A percentile compares a stretch with the other conserved stretches of the same genome.
Evolutionary conservation across 2,797 vertebrate species (phyloP).

Genomic region (Alca torda): DNA sequence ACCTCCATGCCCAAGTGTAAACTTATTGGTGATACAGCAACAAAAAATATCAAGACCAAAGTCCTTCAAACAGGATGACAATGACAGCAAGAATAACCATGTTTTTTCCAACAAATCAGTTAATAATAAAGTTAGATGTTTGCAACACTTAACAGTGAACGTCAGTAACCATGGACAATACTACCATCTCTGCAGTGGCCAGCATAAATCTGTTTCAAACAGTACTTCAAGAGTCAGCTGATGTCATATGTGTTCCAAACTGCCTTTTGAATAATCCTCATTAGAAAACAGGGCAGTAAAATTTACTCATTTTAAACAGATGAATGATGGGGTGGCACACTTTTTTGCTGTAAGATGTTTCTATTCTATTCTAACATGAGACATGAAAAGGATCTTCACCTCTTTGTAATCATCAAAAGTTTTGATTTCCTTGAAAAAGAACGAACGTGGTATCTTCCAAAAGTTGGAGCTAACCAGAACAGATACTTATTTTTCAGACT

Average conservation of each 20-base stretch:
- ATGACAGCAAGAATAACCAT: not conserved
- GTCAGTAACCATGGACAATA: not conserved
- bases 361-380: not conserved
- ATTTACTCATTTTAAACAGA: not conserved
- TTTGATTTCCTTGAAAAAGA: not conserved
- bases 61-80: not conserved
- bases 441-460: not conserved
- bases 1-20: not conserved
- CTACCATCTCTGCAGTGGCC: not conserved
- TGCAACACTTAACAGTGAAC: not conserved
- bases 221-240: not conserved
- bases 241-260: not conserved
- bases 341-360: not conserved
- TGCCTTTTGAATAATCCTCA: not conserved
- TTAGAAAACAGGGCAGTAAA: not conserved
- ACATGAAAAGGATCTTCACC: not conserved
- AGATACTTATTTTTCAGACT: not conserved
- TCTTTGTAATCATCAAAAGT: not conserved
- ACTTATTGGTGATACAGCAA: not conserved
- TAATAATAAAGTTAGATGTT: not conserved
- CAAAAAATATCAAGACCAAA: not conserved
- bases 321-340: rapidly evolving
- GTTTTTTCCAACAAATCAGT: not conserved
- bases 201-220: not conserved
- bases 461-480: not conserved